Conservation (phyloP, 2,888 invertebrate species). For the Tetrapedia diversipes region DNA sequence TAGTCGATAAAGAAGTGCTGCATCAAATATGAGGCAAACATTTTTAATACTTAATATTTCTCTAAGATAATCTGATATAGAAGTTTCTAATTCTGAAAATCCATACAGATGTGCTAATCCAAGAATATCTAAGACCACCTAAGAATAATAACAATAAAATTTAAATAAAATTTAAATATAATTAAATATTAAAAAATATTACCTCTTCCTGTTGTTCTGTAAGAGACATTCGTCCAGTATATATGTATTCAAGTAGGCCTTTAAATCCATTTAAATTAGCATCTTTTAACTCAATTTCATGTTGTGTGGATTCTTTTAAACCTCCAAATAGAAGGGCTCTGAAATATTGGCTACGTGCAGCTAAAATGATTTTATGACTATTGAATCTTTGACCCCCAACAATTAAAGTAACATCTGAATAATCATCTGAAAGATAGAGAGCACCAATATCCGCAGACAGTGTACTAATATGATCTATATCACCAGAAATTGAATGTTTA, state of each 20-base stretch:
- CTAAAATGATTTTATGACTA: conserved; percentile 93
- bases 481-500: conserved; percentile 81
- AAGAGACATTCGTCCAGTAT: conserved; percentile 91
- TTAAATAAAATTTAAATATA: background rate
- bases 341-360: conserved; percentile 98
- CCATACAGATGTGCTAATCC: conserved; percentile 98
- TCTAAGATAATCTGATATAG: conserved; percentile 96
- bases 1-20: conserved; percentile 90
- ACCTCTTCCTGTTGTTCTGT: conserved; percentile 85
- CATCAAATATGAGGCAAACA: conserved; percentile 97
- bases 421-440: conserved; percentile 93
- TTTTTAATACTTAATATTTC: conserved; percentile 94
- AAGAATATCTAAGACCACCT: conserved; percentile 84
- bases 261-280: conserved; percentile 93
- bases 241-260: conserved; percentile 96
- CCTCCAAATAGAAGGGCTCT: conserved; percentile 92
- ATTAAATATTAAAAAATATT: conserved; percentile 25
- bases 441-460: conserved; percentile 94
- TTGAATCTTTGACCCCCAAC: conserved; percentile 90
- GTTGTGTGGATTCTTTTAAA: conserved; percentile 89
- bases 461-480: conserved; percentile 88
- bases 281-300: conserved; percentile 93
- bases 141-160: conserved; percentile 42
- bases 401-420: conserved; percentile 94
- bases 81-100: conserved; percentile 94